Base-by-base conservation (phyloP, 1,140 invertebrate species). In the Lycorma delicatula region DNA sequence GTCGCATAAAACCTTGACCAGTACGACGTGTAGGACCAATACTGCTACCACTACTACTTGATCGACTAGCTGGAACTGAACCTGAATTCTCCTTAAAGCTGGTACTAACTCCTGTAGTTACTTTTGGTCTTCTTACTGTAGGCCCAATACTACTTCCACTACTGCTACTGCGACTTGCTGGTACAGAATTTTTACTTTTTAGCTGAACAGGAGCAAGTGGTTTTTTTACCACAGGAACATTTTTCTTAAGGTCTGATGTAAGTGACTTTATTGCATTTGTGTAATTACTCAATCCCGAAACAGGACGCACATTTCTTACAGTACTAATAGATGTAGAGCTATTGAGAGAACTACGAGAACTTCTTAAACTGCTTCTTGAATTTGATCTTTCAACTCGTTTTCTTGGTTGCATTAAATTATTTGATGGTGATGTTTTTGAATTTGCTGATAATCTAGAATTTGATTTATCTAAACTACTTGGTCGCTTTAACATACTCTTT, bases 311-410 rank as follows among this genome's bases (percentile, higher is more conserved):
- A 48, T 83, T 81, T 57, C 84, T 77, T 0, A 90, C 87, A 0
- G 87, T 89, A 62, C 85, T 85, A 0, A 88, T 85, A 4, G 88
- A 91, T 0, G 82, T 83, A 1, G 85, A 80, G 67, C 87, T 89
- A 64, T 89, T 90, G 23, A 91, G 74, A 0, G 88, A 91, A 63
- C 87, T 90, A 4, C 85, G 74, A 1, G 89, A 91, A 61, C 87
- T 88, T 1, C 86, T 77, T 9, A 93, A 70, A 57, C 87, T 91
- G 28, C 84, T 85, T 13, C 85, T 73, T 0, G 83, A 85, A 44
- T 77, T 81, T 3, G 80, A 82, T 16, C 80, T 70, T 60, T 82
- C 79, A 1, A 82, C 80, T n/a, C 57, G 51, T 20, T 67, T 66
- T n/a, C 56, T 47, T 11, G 44, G 58, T 25, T 31, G 44, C 28